Evolutionary conservation across 1,140 invertebrate genomes (phyloP), one percentile per base, ranked within the genome.

Genomic region (Aradophagus sp.): DNA sequence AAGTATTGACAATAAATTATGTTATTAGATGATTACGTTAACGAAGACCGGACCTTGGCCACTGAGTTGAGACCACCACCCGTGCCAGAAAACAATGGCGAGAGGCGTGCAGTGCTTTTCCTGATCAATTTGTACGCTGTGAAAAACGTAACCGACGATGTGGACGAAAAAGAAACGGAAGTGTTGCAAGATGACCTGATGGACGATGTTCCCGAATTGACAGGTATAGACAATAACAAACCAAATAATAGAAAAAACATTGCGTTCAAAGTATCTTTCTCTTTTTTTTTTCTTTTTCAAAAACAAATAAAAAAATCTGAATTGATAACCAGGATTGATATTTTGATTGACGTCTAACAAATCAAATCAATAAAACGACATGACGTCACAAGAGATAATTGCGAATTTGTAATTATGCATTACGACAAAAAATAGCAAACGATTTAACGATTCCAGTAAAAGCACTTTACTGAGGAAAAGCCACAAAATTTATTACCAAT

Each of bases 111-210:
- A 5, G 58, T 78, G 3, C 17, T 85, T 0, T 86, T 80, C 48
- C 14, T 86, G 2, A 76, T 86, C 14, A 86, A 85, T 65, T 34
- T 86, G 10, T 84, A 67, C 17, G 84, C 78, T 1, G 55, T 86
- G 8, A 82, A 77, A 53, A 86, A 86, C 26, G 10, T 20, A 5
- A 78, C 76, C 0, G 76, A 75, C 5, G 47, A 27, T 10, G 0
- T 17, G n/a, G n/a, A 31, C 0, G 50, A 62, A 48, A 59, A 53
- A 20, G 63, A 68, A 63, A 56, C 59, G 0, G 75, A 78, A 67
- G 67, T 75, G 11, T 44, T 74, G 11, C 67, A 76, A 39, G 52
- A 68, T 26, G 56, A 70, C 15, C 38, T 76, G 6, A 42, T 71
- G 8, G 6, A 63, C 7, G 67, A 73, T 36, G 38, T 74, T 19